phyloP scores from a whole-genome alignment of 2,888 invertebrate species.

The Scelioninae gen. 2 region DNA sequence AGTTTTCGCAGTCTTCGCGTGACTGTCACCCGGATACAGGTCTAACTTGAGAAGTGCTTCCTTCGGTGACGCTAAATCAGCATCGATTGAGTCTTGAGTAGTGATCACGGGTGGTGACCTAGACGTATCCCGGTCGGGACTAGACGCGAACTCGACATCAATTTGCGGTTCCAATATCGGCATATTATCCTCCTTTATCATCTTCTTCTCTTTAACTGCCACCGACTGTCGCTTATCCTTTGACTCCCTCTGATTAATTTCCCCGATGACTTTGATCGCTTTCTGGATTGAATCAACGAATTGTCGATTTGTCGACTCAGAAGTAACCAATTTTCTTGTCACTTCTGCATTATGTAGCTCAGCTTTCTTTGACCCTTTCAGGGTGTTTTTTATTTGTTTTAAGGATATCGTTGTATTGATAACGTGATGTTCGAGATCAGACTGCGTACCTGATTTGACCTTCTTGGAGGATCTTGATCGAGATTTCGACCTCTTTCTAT shows the following conservation, averaged over 20 bases:
- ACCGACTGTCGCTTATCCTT: constrained; percentile 61
- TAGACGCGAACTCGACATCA: constrained; percentile 61
- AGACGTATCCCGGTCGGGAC: constrained; percentile 68
- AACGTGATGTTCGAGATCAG: background rate
- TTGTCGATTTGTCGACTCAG: constrained; percentile 36
- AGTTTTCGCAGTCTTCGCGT: constrained; percentile 55
- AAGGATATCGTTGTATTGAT: constrained; percentile 48
- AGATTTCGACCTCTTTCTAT: constrained; percentile 20
- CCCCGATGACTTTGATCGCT: constrained; percentile 38
- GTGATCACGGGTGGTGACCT: constrained; percentile 72
- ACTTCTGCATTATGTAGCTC: constrained; percentile 30
- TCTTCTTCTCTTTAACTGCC: constrained; percentile 17
- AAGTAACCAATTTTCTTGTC: constrained; percentile 26
- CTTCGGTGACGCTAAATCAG: constrained; percentile 33
- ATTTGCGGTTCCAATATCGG: constrained; percentile 69
- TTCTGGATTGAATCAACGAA: constrained; percentile 42
- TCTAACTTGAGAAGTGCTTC: constrained; percentile 57
- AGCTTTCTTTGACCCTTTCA: constrained; percentile 25
- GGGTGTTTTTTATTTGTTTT: constrained; percentile 34
- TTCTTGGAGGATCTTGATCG: constrained; percentile 25
- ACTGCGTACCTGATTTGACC: constrained; percentile 8
- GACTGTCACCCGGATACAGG: constrained; percentile 52
- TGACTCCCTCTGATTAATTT: constrained; percentile 48
- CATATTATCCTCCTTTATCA: constrained; percentile 66
- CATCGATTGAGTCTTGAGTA: constrained; percentile 64